phyloP scores from a whole-genome alignment of 2,113 vertebrate species.

The Lepidothrix coronata region DNA sequence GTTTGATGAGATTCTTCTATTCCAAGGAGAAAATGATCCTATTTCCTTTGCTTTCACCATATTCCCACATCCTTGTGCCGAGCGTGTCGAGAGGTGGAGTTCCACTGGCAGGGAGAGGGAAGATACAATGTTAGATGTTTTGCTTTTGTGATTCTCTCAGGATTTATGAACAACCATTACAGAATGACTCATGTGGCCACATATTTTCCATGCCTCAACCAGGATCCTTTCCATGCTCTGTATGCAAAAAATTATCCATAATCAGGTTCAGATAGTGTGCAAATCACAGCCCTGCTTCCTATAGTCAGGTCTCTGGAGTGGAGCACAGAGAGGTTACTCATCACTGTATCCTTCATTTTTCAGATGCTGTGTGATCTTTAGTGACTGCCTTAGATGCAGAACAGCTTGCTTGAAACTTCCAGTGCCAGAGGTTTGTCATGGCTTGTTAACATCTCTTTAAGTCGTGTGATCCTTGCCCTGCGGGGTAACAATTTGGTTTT shows the following conservation, averaged over 20 bases:
- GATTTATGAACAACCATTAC: slow-evolving; percentile 66
- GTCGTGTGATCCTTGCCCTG: slow-evolving; percentile 46
- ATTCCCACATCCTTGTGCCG: slow-evolving; percentile 57
- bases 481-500: background rate
- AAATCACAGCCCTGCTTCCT: slow-evolving; percentile 42
- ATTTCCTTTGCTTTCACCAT: slow-evolving; percentile 63
- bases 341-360: background rate
- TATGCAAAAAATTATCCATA: slow-evolving; percentile 44
- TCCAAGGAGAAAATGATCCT: slow-evolving; percentile 63
- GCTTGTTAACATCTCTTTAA: slow-evolving; percentile 52
- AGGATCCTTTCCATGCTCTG: slow-evolving; percentile 45
- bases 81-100: slow-evolving; percentile 55
- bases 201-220: slow-evolving; percentile 62
- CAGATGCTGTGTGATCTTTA: slow-evolving; percentile 56
- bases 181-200: slow-evolving; percentile 59
- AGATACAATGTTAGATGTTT: slow-evolving; percentile 58
- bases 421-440: slow-evolving; percentile 46
- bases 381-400: slow-evolving; percentile 55
- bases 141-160: slow-evolving; percentile 60
- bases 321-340: slow-evolving; percentile 36
- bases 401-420: slow-evolving; percentile 45
- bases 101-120: slow-evolving; percentile 49
- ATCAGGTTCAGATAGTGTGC: slow-evolving; percentile 63
- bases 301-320: slow-evolving; percentile 34
- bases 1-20: slow-evolving; percentile 64